Conservation (phyloP, 2,888 invertebrate genomes). For the Gisinianus flammeolus region DNA sequence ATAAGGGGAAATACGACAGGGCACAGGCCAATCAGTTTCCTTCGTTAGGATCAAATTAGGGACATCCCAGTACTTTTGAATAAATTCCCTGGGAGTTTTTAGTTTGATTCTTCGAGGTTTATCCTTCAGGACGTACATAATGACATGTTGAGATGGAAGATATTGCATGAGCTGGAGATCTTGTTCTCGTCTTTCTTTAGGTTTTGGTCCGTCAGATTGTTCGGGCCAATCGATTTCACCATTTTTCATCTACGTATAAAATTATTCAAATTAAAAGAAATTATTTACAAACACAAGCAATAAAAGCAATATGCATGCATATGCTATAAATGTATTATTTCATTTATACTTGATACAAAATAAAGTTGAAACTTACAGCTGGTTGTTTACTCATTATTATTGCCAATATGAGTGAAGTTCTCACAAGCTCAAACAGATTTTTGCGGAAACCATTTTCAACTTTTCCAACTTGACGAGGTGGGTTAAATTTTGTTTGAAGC, state of each 20-base stretch:
- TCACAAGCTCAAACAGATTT: constrained; percentile 45
- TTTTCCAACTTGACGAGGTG: constrained; percentile 21
- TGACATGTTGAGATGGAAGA: constrained; percentile 40
- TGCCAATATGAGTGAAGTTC: constrained; percentile 39
- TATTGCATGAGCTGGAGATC: constrained; percentile 24
- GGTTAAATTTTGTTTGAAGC: constrained; percentile 44
- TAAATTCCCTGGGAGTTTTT: constrained; percentile 47
- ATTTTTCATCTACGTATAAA: constrained; percentile 21
- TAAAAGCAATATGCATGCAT: too few species aligned
- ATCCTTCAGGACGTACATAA: constrained; percentile 46
- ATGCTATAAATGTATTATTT: too few species aligned
- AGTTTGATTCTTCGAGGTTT: constrained; percentile 44
- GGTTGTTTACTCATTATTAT: constrained; percentile 47
- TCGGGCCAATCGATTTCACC: constrained; percentile 37
- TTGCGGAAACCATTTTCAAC: constrained; percentile 45
- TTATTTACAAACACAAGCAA: too few species aligned
- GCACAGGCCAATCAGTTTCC: constrained; percentile 39
- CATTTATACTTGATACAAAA: too few species aligned
- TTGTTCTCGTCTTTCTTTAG: constrained; percentile 23
- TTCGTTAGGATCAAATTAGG: constrained; percentile 29
- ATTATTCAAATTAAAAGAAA: constrained; percentile 4
- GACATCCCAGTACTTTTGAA: constrained; percentile 47
- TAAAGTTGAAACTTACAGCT: constrained; percentile 34
- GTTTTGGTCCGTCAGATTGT: constrained; percentile 22
- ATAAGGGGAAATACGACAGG: constrained; percentile 40